A percentile compares a stretch with the other conserved stretches of the same genome.
Conservation (phyloP, 1,140 invertebrate genomes). For the Calycopis cecrops region DNA sequence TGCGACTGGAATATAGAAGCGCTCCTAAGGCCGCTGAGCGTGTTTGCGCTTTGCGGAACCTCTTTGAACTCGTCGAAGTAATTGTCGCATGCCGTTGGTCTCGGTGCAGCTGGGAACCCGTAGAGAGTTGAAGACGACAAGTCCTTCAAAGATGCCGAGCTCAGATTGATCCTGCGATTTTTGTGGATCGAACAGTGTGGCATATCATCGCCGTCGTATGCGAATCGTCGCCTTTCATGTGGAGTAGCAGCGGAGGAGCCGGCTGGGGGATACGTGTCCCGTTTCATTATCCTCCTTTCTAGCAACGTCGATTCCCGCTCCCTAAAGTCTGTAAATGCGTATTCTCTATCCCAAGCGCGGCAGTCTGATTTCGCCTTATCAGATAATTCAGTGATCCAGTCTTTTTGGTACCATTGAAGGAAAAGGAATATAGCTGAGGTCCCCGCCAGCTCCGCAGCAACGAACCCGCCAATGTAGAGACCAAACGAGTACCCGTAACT, state of each 20-base stretch:
- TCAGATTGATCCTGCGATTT: slow-evolving; percentile 68
- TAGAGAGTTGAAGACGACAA: slow-evolving; percentile 73
- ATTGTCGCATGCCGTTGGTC: slow-evolving; percentile 62
- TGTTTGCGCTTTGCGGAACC: slow-evolving; percentile 67
- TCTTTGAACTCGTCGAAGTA: slow-evolving; percentile 70
- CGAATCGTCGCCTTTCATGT: slow-evolving; percentile 67
- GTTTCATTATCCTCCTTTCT: slow-evolving; percentile 65
- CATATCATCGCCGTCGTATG: slow-evolving; percentile 72
- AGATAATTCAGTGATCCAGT: slow-evolving; percentile 69
- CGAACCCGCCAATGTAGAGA: slow-evolving; percentile 88
- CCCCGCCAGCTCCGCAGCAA: slow-evolving; percentile 88
- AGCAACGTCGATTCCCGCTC: slow-evolving; percentile 59
- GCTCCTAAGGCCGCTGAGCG: slow-evolving; percentile 61
- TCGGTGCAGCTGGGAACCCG: slow-evolving; percentile 74
- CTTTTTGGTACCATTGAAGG: slow-evolving; percentile 78
- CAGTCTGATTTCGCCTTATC: slow-evolving; percentile 68
- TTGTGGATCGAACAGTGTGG: slow-evolving; percentile 68
- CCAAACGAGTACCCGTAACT: slow-evolving; percentile 92
- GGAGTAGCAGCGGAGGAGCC: slow-evolving; percentile 70
- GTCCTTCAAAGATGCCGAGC: slow-evolving; percentile 75
- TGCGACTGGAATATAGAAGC: slow-evolving; percentile 69
- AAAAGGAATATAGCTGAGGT: slow-evolving; percentile 91
- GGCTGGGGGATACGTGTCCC: slow-evolving; percentile 65
- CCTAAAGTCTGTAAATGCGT: slow-evolving; percentile 58
- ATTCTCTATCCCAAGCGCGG: slow-evolving; percentile 65